Base-by-base conservation (phyloP, 2,797 vertebrate genomes). In the Etheostoma perlongum region DNA sequence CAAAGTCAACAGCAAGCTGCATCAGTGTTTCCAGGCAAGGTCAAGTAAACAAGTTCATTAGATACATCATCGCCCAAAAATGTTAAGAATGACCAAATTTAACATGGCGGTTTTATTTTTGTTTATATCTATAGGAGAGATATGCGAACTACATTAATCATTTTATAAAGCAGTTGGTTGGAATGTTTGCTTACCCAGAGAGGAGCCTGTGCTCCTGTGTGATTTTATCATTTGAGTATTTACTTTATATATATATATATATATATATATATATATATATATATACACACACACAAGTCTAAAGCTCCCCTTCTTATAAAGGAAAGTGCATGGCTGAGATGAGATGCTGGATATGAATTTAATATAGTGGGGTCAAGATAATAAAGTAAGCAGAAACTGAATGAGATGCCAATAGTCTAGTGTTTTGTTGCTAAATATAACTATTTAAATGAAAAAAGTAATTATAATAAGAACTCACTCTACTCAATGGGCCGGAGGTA, bases 31-130 rank as follows among this genome's bases (percentile, higher is more conserved):
- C 13, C 46, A 10, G 49, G 11, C 55, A 66, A 72, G 68, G 33
- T 78, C 72, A 64, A 54, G 16, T 76, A 67, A 79, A 70, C 49
- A 72, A 36, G 21, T 19, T 61, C 62, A 23, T 61, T 42, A 19
- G 18, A 65, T 21, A 33, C 53, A 48, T 69, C 61, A 69, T 1
- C 5, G 16, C 3, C 8, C 6, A 27, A 46, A 2, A 33, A 63
- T 55, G 51, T 54, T 30, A 79, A 54, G 47, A 77, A 12, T 42
- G 25, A 70, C 36, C 11, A 16, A 59, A 66, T 25, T 18, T 33
- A 62, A 53, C 21, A 49, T 42, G 54, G 21, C 15, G 1, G 16
- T 12, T 15, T 18, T 30, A 19, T n/a, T n/a, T 68, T 67, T 19
- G 6, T 44, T 27, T 54, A 27, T 27, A 27, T 27, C 19, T 25